Base-by-base conservation (phyloP, 2,888 invertebrate genomes). In the Trichopoda pennipes region DNA sequence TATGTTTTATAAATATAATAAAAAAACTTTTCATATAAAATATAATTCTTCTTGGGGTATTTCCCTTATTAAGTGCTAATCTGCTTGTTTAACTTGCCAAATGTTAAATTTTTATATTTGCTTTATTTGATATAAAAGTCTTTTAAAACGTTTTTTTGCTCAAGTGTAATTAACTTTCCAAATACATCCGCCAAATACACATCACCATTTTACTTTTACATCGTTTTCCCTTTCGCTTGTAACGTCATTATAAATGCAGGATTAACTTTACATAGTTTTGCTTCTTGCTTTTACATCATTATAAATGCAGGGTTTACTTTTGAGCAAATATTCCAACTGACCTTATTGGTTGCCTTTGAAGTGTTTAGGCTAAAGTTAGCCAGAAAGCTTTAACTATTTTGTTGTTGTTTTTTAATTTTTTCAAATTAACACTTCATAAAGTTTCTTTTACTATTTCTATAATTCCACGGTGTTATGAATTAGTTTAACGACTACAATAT, bases 301-400 rank as follows among this genome's bases (percentile, higher is more conserved):
- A 21, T 35, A 53, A 47, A 28, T 32, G n/a, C 10, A 28, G 23
- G 19, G 32, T 28, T 28, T 19, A 58, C 42, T 66, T 73, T 56
- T 64, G 28, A 56, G 70, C 49, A 56, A 49, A 69, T 47, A 63
- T 70, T 44, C 72, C 56, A 77, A 66, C 35, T 73, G 66, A 73
- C 73, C 66, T 35, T 60, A 66, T 47, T 73, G 66, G 72, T 61
- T 72, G 51, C 38, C 44, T 79, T 79, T 64, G 58, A 21, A 49
- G 19, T 3, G n/a, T 49, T 35, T 60, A 35, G 53, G 19, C 23
- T 10, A 61, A 61, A 51, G 23, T 72, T 70, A n/a, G 16, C 14
- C 21, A 9, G 38, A 44, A 17, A 8, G 12, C 28, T 8, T 55
- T 42, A 70, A 61, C 53, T 47, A 8, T 38, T 51, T 44, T 19